Conservation (phyloP, 2,113 vertebrate species). For the Calyptommatus sinebrachiatus region DNA sequence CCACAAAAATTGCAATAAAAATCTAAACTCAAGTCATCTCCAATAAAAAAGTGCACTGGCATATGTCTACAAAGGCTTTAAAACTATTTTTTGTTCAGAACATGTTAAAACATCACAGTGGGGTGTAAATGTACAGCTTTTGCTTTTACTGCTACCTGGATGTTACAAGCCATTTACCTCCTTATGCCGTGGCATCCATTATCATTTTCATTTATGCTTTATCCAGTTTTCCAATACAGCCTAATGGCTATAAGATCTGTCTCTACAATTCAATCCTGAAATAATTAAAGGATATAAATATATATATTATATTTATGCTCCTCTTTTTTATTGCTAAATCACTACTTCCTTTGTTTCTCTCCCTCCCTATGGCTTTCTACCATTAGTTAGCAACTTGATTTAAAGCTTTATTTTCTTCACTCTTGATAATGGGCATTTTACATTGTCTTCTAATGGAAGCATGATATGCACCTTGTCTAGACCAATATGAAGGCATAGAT, state of each 20-base stretch:
- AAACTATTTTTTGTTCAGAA: background rate
- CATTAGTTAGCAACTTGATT: conserved; percentile 25
- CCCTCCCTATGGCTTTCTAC: background rate
- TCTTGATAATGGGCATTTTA: background rate
- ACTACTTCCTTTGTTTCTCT: conserved; percentile 12
- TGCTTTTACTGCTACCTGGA: conserved; percentile 5
- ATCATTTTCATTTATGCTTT: conserved; percentile 46
- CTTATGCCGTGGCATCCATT: conserved; percentile 32
- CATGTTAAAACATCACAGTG: conserved; percentile 10
- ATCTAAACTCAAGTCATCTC: background rate
- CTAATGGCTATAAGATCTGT: conserved; percentile 43
- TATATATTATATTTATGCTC: conserved; percentile 21
- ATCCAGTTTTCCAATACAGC: conserved; percentile 49
- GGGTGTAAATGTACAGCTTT: conserved; percentile 23
- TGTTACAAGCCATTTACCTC: conserved; percentile 25
- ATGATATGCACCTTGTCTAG: conserved; percentile 6
- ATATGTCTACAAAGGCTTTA: background rate
- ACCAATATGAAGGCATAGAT: conserved; percentile 4
- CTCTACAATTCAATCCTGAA: conserved; percentile 30
- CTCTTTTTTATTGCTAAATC: conserved; percentile 41
- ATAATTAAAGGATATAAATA: conserved; percentile 51
- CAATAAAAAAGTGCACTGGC: background rate
- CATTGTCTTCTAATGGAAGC: conserved; percentile 7
- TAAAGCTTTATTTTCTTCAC: conserved; percentile 44
- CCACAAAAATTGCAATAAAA: background rate